phyloP scores from a whole-genome alignment of 2,888 invertebrate genomes.

The Anoplius nigerrimus region DNA sequence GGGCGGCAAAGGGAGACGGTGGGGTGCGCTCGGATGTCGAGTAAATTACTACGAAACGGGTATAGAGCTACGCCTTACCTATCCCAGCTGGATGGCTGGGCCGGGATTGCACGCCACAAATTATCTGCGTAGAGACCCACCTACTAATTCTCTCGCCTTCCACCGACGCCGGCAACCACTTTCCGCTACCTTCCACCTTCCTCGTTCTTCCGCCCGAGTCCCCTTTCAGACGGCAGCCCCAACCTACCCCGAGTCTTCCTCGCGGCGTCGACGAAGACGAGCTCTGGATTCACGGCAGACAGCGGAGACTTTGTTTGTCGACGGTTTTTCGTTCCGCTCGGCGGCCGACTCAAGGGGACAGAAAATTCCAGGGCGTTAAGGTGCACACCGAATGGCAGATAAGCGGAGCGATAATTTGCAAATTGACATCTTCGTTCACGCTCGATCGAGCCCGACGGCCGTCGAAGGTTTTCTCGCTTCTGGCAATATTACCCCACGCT shows the following conservation, averaged over 20 bases:
- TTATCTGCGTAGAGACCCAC: slow-evolving; percentile 53
- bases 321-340: background rate
- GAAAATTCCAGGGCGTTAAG: too few relatives aligned
- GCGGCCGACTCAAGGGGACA: background rate
- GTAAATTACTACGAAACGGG: slow-evolving; percentile 54
- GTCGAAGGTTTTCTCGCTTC: too few relatives aligned
- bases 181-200: slow-evolving; percentile 3
- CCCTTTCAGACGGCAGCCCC: slow-evolving; percentile 6
- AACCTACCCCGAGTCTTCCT: slow-evolving; percentile 10
- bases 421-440: background rate
- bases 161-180: slow-evolving; percentile 19
- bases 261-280: background rate
- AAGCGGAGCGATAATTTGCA: background rate
- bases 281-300: background rate
- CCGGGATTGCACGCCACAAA: slow-evolving; percentile 55
- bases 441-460: too few relatives aligned
- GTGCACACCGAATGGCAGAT: too few relatives aligned
- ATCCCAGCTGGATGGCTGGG: slow-evolving; percentile 43
- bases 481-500: too few relatives aligned
- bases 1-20: background rate
- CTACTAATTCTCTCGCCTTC: slow-evolving; percentile 51
- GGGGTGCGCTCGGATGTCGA: slow-evolving; percentile 21
- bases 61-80: slow-evolving; percentile 49
- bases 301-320: background rate
- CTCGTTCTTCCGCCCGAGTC: slow-evolving; percentile 13